Evolutionary conservation across 2,113 vertebrate genomes (phyloP).

Genomic region (Oreochromis aureus): DNA sequence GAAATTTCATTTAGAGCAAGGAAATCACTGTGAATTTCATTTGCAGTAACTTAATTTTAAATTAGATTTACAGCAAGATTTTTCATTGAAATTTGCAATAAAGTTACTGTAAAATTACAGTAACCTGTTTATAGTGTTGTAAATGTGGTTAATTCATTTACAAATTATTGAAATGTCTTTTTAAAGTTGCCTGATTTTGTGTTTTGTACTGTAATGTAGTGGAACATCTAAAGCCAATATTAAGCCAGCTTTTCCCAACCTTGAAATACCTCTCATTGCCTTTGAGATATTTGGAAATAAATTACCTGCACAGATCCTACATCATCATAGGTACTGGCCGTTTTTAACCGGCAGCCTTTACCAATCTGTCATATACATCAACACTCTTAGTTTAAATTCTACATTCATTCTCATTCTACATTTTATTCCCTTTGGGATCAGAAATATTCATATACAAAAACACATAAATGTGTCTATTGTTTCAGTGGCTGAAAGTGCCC

Average conservation of each 20-base stretch:
- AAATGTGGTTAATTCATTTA: neutral
- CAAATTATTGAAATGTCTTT: neutral
- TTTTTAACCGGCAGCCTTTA: too few species aligned
- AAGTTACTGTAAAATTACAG: neutral
- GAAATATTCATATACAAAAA: too few species aligned
- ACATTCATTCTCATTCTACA: too few species aligned
- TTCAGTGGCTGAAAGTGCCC: too few species aligned
- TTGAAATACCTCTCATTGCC: neutral
- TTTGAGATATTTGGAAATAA: neutral
- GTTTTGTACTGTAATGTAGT: neutral
- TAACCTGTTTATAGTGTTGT: neutral
- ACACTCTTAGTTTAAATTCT: too few species aligned
- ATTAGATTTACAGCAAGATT: neutral
- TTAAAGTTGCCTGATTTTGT: neutral
- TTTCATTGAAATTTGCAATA: neutral
- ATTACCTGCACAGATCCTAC: neutral
- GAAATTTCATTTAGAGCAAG: neutral
- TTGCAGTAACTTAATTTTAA: neutral
- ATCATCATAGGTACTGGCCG: neutral
- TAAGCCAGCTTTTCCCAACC: neutral
- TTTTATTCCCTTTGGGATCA: too few species aligned
- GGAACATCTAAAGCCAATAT: neutral
- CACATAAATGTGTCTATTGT: too few species aligned
- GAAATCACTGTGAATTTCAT: neutral
- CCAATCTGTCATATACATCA: too few species aligned